Evolutionary conservation across 2,888 invertebrate genomes (phyloP).

Genomic region (Tuberolachnus salignus): DNA sequence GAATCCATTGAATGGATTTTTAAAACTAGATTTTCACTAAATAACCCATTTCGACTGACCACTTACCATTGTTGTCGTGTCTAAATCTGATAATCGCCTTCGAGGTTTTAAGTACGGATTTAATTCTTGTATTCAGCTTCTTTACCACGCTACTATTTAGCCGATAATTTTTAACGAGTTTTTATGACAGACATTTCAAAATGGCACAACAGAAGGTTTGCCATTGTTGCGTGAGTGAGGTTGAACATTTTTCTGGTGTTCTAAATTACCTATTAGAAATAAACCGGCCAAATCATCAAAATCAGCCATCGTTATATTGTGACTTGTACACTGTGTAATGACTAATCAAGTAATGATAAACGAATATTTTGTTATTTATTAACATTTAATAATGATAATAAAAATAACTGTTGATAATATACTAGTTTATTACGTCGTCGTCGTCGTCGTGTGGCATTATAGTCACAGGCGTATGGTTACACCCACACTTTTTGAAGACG

Average conservation of each 20-base stretch:
- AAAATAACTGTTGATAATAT: neutral
- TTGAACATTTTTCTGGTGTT: neutral
- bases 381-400: neutral
- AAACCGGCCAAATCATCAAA: neutral
- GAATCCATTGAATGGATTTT: too few species aligned
- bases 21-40: too few species aligned
- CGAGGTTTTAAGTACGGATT: slow-evolving; percentile 19
- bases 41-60: too few species aligned
- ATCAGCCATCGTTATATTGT: neutral
- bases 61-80: slow-evolving; percentile 22
- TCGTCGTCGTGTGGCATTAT: neutral
- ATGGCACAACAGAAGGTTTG: neutral
- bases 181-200: slow-evolving; percentile 11
- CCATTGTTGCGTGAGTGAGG: neutral
- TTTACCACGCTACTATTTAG: slow-evolving; percentile 9
- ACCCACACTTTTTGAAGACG: neutral
- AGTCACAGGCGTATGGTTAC: neutral
- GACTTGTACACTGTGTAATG: too few species aligned
- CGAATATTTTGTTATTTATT: neutral
- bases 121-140: slow-evolving; percentile 2
- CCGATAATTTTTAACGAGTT: slow-evolving; percentile 12
- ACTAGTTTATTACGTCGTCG: neutral
- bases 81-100: slow-evolving; percentile 15
- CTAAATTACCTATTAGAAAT: neutral
- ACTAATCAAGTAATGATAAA: neutral